Conservation (phyloP, 2,888 invertebrate genomes). For the Cremastinae sp. region DNA sequence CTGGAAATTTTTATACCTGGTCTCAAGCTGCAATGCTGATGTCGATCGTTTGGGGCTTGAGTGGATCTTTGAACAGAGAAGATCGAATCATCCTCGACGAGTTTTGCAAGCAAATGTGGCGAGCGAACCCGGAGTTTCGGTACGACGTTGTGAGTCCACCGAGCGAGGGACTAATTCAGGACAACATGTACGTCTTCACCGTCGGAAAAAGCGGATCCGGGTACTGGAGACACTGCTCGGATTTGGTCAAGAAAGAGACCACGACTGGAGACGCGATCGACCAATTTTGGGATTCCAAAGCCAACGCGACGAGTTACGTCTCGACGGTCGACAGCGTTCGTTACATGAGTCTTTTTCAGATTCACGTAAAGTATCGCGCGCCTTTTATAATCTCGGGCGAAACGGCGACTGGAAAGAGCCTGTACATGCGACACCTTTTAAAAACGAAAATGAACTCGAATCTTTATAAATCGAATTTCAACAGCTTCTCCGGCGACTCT, state of each 20-base stretch:
- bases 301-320: conserved; percentile 79
- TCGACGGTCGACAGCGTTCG: conserved; percentile 84
- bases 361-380: conserved; percentile 81
- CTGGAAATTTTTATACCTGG: conserved; percentile 73
- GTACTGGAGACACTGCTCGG: conserved; percentile 83
- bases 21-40: conserved; percentile 82
- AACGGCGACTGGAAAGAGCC: conserved; percentile 85
- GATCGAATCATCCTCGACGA: conserved; percentile 78
- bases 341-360: conserved; percentile 82
- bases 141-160: conserved; percentile 82
- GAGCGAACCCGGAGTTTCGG: conserved; percentile 76
- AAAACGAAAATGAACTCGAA: conserved; percentile 65
- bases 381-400: conserved; percentile 84
- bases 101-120: conserved; percentile 72
- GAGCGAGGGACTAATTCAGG: conserved; percentile 82
- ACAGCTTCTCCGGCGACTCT: conserved; percentile 80
- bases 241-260: conserved; percentile 81
- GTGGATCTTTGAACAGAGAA: conserved; percentile 80
- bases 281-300: conserved; percentile 36
- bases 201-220: conserved; percentile 81
- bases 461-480: conserved; percentile 81
- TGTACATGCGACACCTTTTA: conserved; percentile 81
- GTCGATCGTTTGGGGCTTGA: conserved; percentile 82
- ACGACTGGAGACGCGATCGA: conserved; percentile 68
- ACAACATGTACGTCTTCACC: conserved; percentile 82